A percentile compares a stretch with the other conserved stretches of the same genome.
Evolutionary conservation across 2,113 vertebrate species (phyloP).

Genomic region (Silurus asotus): DNA sequence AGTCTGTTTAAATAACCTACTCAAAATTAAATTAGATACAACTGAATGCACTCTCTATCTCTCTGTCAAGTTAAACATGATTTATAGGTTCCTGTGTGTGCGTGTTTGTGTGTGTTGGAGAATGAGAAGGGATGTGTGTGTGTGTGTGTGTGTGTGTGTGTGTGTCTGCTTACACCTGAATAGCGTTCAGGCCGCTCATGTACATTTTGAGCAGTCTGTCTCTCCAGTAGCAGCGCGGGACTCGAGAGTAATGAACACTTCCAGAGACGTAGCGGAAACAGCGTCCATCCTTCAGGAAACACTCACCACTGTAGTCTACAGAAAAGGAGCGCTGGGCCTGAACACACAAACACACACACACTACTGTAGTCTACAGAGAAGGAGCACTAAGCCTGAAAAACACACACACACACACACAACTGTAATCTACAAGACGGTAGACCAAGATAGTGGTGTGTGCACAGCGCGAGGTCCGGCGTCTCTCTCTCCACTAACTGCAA

Average conservation of each 20-base stretch:
- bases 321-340: slow-evolving; percentile 77
- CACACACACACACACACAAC: no score
- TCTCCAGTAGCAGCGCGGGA: slow-evolving; percentile 85
- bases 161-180: slow-evolving; percentile 84
- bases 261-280: slow-evolving; percentile 91
- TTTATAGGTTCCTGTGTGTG: no score
- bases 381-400: no score
- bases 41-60: no score
- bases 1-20: no score
- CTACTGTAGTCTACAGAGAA: no score
- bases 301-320: slow-evolving; percentile 79
- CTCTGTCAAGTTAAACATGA: no score
- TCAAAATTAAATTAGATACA: no score
- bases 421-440: no score
- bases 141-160: not conserved
- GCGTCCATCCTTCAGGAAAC: slow-evolving; percentile 83
- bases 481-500: no score
- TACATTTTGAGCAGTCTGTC: slow-evolving; percentile 91
- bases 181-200: slow-evolving; percentile 85
- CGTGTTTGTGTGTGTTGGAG: not conserved
- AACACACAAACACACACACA: not conserved
- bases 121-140: not conserved
- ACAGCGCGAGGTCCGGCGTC: no score
- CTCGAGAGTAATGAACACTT: slow-evolving; percentile 90
- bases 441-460: no score